Evolutionary conservation across 2,797 vertebrate genomes (phyloP), one percentile per base, ranked within the genome.

Genomic region (Xerus rutilus): DNA sequence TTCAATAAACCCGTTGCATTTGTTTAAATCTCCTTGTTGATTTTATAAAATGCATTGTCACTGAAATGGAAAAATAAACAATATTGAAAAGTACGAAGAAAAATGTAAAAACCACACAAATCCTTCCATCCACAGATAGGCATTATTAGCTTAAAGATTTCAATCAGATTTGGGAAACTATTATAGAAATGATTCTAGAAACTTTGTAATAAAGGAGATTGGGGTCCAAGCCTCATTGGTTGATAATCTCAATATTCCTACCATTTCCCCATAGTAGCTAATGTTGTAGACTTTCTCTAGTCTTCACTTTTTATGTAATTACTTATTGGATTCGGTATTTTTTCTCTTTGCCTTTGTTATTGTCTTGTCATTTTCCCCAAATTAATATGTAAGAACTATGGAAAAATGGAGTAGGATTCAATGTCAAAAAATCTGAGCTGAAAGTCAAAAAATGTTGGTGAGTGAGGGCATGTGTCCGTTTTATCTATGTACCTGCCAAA

Each of bases 21-120:
- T 87, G 32, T 49, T 92, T 93, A 95, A 93, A 92, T 94, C 28
- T 87, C 62, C 28, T 94, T 77, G 35, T 88, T 84, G 77, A 67
- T 91, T 96, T 92, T 95, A 93, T 86, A 72, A 94, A 94, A 82
- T 67, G n/a, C 57, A 64, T 84, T 91, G 54, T 77, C 43, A 93
- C 43, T 97, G 74, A 95, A 86, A 93, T 86, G 91, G 83, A 94
- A 97, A 96, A 91, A 86, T 86, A 96, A 96, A 78, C 30, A 95
- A 77, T 91, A 95, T 83, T 89, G 76, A 96, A 93, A n/a, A 87
- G 77, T 45, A 84, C 59, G 73, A 93, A 96, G 77, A 88, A 93
- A 97, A 89, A 93, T 79, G 49, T 93, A 59, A 92, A 91, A 83
- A 72, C 86, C 20, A 89, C 43, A 90, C 8, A 89, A 86, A 89